Percentiles rank a stretch among this genome's conserved stretches.
Evolutionary conservation across 2,113 vertebrate genomes (phyloP).

Genomic region (Upupa epops): DNA sequence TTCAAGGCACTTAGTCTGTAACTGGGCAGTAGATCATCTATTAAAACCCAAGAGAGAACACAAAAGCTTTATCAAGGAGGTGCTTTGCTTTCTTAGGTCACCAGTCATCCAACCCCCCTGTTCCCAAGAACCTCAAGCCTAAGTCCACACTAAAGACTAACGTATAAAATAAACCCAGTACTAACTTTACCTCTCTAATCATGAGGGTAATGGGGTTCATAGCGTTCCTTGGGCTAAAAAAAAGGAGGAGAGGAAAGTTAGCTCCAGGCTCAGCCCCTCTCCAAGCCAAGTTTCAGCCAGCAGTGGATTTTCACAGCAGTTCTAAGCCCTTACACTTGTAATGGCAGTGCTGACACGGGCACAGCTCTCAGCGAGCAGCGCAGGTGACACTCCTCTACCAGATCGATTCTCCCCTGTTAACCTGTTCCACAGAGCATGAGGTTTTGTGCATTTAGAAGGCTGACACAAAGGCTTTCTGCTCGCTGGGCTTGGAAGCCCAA

Average conservation of each 20-base stretch:
- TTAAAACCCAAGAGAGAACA: neutral
- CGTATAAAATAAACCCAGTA: neutral
- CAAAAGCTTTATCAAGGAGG: neutral
- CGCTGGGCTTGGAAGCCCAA: neutral
- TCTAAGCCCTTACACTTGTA: slow-evolving; percentile 55
- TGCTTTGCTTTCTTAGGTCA: neutral
- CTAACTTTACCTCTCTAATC: slow-evolving; percentile 23
- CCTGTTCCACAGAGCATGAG: neutral
- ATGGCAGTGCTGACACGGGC: slow-evolving; percentile 64
- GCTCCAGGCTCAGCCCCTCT: slow-evolving; percentile 48
- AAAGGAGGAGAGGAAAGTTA: neutral
- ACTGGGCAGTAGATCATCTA: neutral
- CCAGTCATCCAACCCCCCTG: neutral
- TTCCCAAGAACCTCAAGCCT: neutral
- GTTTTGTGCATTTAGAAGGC: neutral
- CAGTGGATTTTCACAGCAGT: slow-evolving; percentile 52
- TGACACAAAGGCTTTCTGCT: neutral
- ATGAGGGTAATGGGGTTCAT: slow-evolving; percentile 56
- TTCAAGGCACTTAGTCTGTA: neutral
- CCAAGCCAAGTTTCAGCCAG: slow-evolving; percentile 59
- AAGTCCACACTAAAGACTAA: neutral
- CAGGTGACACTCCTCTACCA: slow-evolving; percentile 39
- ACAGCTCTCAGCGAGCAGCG: slow-evolving; percentile 40
- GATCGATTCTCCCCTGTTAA: slow-evolving; percentile 30
- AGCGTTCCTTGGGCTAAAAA: slow-evolving; percentile 35